Conservation (phyloP, 2,113 vertebrate genomes). For the Anseranas semipalmata region DNA sequence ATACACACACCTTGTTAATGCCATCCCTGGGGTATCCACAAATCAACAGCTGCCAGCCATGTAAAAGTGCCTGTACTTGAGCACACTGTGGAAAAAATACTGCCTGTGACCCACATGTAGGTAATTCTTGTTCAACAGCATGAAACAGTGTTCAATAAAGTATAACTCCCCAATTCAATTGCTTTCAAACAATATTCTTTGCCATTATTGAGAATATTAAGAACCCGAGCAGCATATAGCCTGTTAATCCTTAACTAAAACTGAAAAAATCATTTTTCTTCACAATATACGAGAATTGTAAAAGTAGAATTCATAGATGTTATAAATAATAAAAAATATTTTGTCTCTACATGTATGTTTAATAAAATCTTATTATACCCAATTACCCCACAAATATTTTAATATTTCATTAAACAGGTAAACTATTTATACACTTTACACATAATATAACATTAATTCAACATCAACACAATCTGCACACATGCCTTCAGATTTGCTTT, state of each 20-base stretch:
- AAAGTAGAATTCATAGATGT: not conserved
- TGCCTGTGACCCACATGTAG: not conserved
- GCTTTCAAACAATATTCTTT: not conserved
- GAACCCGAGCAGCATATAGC: not conserved
- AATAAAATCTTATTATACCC: constrained; percentile 17
- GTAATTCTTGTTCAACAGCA: not conserved
- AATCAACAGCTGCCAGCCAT: constrained; percentile 1
- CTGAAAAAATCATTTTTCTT: not conserved
- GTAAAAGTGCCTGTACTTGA: not conserved
- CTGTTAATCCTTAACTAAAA: constrained; percentile 23
- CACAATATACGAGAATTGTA: not conserved
- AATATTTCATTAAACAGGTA: constrained; percentile 51
- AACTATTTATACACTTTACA: constrained; percentile 33
- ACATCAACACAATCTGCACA: not conserved
- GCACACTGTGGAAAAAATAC: not conserved
- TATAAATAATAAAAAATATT: not conserved
- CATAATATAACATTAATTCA: constrained; percentile 3
- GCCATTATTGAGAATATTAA: not conserved
- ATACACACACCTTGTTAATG: not conserved
- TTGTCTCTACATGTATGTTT: not conserved
- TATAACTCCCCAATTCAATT: not conserved
- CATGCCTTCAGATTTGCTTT: not conserved
- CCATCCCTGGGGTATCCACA: constrained; percentile 21
- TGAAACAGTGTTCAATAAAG: not conserved
- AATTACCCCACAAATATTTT: constrained; percentile 14